phyloP scores from a whole-genome alignment of 2,113 vertebrate genomes.

The Gorilla gorilla region DNA sequence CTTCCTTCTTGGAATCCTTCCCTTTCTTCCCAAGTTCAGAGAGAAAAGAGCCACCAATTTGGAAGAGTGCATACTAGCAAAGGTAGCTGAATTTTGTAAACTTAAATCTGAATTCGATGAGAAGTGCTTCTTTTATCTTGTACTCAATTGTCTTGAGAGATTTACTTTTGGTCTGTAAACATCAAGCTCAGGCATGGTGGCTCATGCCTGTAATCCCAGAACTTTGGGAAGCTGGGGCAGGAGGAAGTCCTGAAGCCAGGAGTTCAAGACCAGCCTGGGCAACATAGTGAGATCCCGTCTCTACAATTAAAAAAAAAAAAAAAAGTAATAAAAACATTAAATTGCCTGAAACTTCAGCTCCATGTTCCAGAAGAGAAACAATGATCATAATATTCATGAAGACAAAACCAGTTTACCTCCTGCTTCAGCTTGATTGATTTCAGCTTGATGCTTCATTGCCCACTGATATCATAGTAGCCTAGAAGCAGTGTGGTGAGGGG shows the following conservation, averaged over 20 bases:
- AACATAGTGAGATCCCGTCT: too few species aligned
- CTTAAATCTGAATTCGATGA: neutral
- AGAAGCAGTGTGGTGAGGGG: neutral
- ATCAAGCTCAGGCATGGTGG: too few species aligned
- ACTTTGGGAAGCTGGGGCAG: too few species aligned
- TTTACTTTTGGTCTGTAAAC: neutral
- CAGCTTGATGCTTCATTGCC: too few species aligned
- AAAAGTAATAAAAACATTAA: neutral
- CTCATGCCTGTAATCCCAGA: too few species aligned
- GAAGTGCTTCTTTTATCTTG: neutral
- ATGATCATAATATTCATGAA: neutral
- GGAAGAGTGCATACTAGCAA: neutral
- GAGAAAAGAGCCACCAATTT: neutral
- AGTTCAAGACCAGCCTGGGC: too few species aligned
- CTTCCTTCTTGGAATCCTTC: neutral
- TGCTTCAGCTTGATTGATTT: neutral
- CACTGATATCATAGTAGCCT: too few species aligned
- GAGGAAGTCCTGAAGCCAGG: too few species aligned
- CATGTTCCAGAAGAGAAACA: neutral
- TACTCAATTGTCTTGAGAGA: neutral
- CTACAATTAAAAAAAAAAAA: too few species aligned
- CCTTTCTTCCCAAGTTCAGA: neutral
- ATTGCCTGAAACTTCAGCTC: neutral
- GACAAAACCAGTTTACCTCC: neutral
- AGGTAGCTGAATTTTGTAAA: conserved; percentile 6